phyloP scores from a whole-genome alignment of 2,797 vertebrate species.

The Adelosebastes latens region DNA sequence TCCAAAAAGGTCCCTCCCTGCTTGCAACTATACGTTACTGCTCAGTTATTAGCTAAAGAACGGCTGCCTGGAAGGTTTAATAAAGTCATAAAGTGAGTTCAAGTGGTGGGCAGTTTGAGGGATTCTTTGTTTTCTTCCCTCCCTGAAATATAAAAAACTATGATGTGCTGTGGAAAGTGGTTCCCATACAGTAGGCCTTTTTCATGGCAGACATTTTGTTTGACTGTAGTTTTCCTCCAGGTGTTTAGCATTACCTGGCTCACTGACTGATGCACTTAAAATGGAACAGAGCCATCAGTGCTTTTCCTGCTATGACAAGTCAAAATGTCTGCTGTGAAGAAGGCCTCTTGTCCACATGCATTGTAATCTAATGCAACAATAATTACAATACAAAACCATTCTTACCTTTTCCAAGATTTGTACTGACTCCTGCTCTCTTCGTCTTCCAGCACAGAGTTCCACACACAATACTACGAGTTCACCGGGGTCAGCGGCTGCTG shows the following conservation, averaged over 20 bases:
- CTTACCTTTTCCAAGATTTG: not conserved
- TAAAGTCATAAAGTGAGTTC: not conserved
- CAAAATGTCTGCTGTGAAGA: not conserved
- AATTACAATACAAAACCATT: not conserved
- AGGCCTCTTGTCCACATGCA: not conserved
- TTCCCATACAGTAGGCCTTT: not conserved
- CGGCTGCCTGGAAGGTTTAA: not conserved
- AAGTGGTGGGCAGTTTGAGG: not conserved
- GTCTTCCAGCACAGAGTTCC: conserved; percentile 81
- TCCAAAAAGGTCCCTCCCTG: not conserved
- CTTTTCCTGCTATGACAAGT: not conserved
- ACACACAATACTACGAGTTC: conserved; percentile 87
- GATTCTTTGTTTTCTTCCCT: not conserved
- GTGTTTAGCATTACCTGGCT: not conserved
- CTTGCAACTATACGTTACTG: not conserved
- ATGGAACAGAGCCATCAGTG: not conserved
- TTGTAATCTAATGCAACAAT: not conserved
- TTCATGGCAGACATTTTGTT: not conserved
- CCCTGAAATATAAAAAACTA: not conserved
- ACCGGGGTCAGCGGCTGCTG: conserved; percentile 88
- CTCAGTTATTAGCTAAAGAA: not conserved
- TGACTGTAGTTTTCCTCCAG: not conserved
- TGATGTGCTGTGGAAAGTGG: not conserved
- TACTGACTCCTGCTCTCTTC: not conserved
- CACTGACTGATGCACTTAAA: not conserved